phyloP scores from a whole-genome alignment of 92 coral and sea anemone species.

The Porites rus region DNA sequence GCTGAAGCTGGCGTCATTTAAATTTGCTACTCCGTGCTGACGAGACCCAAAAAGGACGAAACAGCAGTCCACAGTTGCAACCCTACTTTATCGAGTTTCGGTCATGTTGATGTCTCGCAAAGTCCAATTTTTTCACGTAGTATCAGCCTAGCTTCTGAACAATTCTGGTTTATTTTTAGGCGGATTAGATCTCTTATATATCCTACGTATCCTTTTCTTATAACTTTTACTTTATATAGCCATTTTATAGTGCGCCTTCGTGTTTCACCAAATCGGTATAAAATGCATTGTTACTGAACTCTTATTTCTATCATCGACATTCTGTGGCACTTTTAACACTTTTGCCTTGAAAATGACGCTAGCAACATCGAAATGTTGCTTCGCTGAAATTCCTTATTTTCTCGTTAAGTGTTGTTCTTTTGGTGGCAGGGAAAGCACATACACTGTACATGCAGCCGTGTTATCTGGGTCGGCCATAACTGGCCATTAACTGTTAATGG shows the following conservation, averaged over 20 bases:
- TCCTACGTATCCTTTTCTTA: no score
- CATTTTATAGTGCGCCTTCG: constrained; percentile 23
- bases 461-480: constrained; percentile 12
- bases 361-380: constrained; percentile 25
- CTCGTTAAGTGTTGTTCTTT: constrained; percentile 9
- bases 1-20: background rate
- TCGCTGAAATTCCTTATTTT: constrained; percentile 24
- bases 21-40: background rate
- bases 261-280: constrained; percentile 26
- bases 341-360: constrained; percentile 6
- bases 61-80: constrained; percentile 11
- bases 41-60: background rate
- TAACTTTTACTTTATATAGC: no score
- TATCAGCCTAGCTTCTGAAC: background rate
- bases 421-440: background rate
- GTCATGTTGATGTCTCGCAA: constrained; percentile 5
- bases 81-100: constrained; percentile 2
- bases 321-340: constrained; percentile 29
- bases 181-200: no score
- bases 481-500: constrained; percentile 23
- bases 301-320: constrained; percentile 11
- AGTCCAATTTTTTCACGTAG: background rate
- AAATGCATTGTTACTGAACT: constrained; percentile 11
- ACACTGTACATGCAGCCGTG: constrained; percentile 28
- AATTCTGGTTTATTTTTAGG: no score